phyloP scores from a whole-genome alignment of 2,797 vertebrate genomes.

The Ctenopoma kingsleyae region DNA sequence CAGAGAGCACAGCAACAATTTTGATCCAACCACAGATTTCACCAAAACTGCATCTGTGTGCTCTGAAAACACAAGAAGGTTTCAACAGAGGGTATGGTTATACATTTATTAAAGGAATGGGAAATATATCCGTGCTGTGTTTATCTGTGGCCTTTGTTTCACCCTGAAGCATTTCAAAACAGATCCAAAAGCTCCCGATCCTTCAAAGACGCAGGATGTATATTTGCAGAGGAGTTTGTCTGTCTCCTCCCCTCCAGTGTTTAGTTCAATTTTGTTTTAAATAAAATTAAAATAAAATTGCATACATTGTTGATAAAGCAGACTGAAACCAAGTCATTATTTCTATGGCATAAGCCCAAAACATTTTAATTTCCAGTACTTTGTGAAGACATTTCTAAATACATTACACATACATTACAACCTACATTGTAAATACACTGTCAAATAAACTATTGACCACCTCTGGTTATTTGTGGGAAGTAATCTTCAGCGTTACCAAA shows the following conservation, averaged over 20 bases:
- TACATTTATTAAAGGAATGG: constrained; percentile 49
- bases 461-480: too few species aligned
- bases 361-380: neutral
- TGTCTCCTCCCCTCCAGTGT: neutral
- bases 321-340: neutral
- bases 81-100: constrained; percentile 5
- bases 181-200: constrained; percentile 19
- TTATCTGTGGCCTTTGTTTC: constrained; percentile 40
- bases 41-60: constrained; percentile 51
- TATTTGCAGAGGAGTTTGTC: neutral
- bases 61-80: constrained; percentile 25
- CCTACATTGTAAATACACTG: neutral
- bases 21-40: constrained; percentile 57
- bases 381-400: too few species aligned
- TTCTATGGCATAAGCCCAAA: neutral
- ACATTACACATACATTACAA: neutral
- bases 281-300: neutral
- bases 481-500: too few species aligned
- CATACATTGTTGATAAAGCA: neutral
- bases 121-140: constrained; percentile 41
- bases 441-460: too few species aligned
- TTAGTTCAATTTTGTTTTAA: neutral
- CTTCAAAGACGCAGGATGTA: neutral
- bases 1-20: constrained; percentile 42
- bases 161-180: constrained; percentile 12